phyloP scores from a whole-genome alignment of 64 coral and sea anemone genomes.

The Actinia equina region DNA sequence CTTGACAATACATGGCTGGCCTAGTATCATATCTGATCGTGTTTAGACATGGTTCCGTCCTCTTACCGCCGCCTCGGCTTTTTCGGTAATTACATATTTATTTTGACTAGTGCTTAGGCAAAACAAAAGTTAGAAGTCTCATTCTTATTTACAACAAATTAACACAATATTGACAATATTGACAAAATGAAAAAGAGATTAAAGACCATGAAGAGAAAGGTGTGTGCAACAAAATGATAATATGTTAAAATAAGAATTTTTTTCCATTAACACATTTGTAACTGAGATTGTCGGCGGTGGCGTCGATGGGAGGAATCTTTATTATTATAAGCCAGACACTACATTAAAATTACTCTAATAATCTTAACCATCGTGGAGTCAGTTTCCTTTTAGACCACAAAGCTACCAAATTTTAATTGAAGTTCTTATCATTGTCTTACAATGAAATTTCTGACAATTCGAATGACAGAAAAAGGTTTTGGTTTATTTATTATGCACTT shows the following conservation, averaged over 20 bases:
- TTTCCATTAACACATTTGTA: neutral
- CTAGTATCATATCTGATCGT: neutral
- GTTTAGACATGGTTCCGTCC: conserved; percentile 4
- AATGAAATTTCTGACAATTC: neutral
- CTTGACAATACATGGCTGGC: neutral
- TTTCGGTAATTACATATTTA: neutral
- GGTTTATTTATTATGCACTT: neutral
- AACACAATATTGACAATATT: neutral
- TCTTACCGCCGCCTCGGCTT: neutral
- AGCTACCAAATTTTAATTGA: neutral
- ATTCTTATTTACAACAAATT: neutral
- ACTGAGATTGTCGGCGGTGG: neutral
- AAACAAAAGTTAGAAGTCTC: neutral
- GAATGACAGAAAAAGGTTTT: neutral
- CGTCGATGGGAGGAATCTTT: neutral
- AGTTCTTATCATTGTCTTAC: neutral
- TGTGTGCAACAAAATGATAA: neutral
- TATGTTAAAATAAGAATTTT: neutral
- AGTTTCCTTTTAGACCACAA: neutral
- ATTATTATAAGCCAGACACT: neutral
- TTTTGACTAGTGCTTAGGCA: neutral
- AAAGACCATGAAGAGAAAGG: neutral
- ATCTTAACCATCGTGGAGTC: neutral
- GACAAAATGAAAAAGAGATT: neutral
- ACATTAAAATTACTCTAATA: neutral